Evolutionary conservation across 2,113 vertebrate genomes (phyloP).

Genomic region (Merops nubicus): DNA sequence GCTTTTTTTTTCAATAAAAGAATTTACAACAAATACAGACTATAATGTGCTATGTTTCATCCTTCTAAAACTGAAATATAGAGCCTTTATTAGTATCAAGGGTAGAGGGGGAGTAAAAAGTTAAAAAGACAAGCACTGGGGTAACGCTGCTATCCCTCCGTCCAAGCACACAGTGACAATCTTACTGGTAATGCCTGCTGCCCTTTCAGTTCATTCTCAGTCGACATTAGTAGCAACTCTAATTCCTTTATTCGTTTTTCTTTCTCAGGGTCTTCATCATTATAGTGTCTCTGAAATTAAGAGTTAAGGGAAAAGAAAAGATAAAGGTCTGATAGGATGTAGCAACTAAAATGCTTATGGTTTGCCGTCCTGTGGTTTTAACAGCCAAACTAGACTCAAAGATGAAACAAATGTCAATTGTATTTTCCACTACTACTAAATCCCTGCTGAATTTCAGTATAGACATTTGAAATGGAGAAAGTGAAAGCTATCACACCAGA

Average conservation of each 20-base stretch:
- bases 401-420: background rate
- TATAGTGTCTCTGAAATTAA: slow-evolving; percentile 94
- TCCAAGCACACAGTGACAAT: slow-evolving; percentile 66
- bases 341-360: slow-evolving; percentile 50
- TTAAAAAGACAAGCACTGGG: slow-evolving; percentile 61
- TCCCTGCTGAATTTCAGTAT: slow-evolving; percentile 1
- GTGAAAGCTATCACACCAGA: background rate
- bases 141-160: slow-evolving; percentile 67
- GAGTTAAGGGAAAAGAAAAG: slow-evolving; percentile 69
- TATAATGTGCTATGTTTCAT: slow-evolving; percentile 59
- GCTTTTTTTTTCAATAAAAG: background rate
- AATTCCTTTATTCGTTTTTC: slow-evolving; percentile 99
- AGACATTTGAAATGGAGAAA: slow-evolving; percentile 7
- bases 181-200: slow-evolving; percentile 93
- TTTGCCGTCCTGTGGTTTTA: slow-evolving; percentile 32
- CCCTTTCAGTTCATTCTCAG: slow-evolving; percentile 96
- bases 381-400: slow-evolving; percentile 13
- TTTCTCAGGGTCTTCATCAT: slow-evolving; percentile 98
- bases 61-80: slow-evolving; percentile 46
- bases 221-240: slow-evolving; percentile 97
- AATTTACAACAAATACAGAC: background rate
- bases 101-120: slow-evolving; percentile 56
- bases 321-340: slow-evolving; percentile 62
- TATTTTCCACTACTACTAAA: slow-evolving; percentile 21
- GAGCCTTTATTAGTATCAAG: slow-evolving; percentile 44